Conservation (phyloP, 35 echinoderm and acorn worm species). For the Stichopus chloronotus region DNA sequence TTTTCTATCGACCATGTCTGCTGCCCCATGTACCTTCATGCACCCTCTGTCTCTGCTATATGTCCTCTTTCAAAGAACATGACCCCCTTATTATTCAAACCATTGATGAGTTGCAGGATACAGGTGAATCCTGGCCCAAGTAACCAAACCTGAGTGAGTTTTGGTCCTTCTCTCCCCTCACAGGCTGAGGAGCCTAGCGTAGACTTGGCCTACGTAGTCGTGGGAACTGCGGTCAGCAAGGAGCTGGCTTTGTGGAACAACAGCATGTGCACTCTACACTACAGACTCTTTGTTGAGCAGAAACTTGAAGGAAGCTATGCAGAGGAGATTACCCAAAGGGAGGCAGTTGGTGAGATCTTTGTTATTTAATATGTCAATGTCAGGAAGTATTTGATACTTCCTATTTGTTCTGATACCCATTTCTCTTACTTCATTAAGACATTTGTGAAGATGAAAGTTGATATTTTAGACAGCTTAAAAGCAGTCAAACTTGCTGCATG, state of each 20-base stretch:
- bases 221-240: constrained; percentile 73
- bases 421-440: neutral
- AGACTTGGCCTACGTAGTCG: constrained; percentile 61
- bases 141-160: neutral
- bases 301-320: constrained; percentile 79
- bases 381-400: neutral
- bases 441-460: neutral
- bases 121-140: too few species aligned
- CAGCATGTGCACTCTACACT: constrained; percentile 92
- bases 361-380: too few species aligned
- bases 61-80: too few species aligned
- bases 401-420: neutral
- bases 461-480: too few species aligned
- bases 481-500: too few species aligned
- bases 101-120: too few species aligned
- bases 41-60: too few species aligned
- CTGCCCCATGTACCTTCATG: too few species aligned
- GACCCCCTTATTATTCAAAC: too few species aligned
- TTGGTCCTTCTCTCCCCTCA: neutral
- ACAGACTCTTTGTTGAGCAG: constrained; percentile 83
- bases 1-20: too few species aligned
- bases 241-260: constrained; percentile 75
- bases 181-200: constrained; percentile 75
- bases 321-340: constrained; percentile 62
- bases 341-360: constrained; percentile 57